Conservation (phyloP, 1,140 invertebrate genomes). For the Drosophila novamexicana region DNA sequence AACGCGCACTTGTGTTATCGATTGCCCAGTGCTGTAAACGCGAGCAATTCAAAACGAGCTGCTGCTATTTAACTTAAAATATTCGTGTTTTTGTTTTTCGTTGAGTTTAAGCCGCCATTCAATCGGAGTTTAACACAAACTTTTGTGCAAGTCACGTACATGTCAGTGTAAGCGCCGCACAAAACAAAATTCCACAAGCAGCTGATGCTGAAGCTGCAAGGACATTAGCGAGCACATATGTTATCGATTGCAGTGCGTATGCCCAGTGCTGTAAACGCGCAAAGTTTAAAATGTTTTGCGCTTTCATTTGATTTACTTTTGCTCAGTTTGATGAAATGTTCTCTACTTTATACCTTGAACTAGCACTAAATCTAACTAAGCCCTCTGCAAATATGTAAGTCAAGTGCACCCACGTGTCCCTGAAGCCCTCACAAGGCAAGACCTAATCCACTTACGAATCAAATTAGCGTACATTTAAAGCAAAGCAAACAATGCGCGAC, state of each 20-base stretch:
- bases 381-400: slow-evolving; percentile 26
- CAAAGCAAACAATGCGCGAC: slow-evolving; percentile 19
- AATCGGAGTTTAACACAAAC: too few species aligned
- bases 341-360: slow-evolving; percentile 1
- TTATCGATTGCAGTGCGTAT: background rate
- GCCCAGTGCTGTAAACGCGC: background rate
- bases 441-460: slow-evolving; percentile 43
- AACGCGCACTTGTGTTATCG: too few species aligned
- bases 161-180: too few species aligned
- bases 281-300: background rate
- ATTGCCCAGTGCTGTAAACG: too few species aligned
- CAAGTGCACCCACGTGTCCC: slow-evolving; percentile 24
- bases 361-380: slow-evolving; percentile 29
- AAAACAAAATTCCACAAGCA: background rate
- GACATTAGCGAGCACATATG: background rate
- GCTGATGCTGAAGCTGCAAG: background rate
- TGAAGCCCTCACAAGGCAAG: slow-evolving; percentile 31
- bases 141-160: too few species aligned
- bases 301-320: background rate
- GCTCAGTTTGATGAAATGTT: background rate
- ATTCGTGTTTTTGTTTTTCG: too few species aligned
- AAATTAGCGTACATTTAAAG: slow-evolving; percentile 37
- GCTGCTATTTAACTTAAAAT: too few species aligned
- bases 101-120: too few species aligned
- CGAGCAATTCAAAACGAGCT: too few species aligned